These are phyloP conservation scores for Cataglyphis albicans DNA, from an alignment of 2,888 invertebrate species.

Conservation along the genomic window DNA sequence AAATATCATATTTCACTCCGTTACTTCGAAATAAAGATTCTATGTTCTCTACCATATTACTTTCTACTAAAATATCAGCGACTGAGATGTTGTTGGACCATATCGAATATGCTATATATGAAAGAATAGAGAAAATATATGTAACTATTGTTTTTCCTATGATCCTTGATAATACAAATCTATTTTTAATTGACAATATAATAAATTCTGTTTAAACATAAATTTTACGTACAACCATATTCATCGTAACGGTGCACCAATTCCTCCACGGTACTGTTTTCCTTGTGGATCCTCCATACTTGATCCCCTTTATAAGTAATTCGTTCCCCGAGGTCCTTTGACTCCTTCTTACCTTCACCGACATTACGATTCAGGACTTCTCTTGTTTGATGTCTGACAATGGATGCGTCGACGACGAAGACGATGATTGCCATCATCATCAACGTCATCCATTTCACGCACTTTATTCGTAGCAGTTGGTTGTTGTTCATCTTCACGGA, in stretches of 20 bases:
- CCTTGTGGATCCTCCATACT: conserved; percentile 90
- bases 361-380: conserved; percentile 51
- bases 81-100: conserved; percentile 90
- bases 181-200: neutral
- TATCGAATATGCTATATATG: conserved; percentile 85
- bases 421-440: conserved; percentile 55
- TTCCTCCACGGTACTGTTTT: conserved; percentile 1
- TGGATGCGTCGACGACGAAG: conserved; percentile 52
- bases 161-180: neutral
- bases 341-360: conserved; percentile 54
- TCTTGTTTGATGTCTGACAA: conserved; percentile 51
- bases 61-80: conserved; percentile 91
- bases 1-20: conserved; percentile 89
- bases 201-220: neutral
- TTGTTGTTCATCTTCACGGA: conserved; percentile 63
- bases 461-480: conserved; percentile 17
- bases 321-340: conserved; percentile 64
- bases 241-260: conserved; percentile 4
- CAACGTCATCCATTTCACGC: conserved; percentile 33
- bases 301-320: conserved; percentile 92
- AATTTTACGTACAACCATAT: conserved; percentile 41
- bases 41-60: conserved; percentile 89
- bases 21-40: conserved; percentile 88
- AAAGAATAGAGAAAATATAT: neutral
- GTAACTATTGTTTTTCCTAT: neutral